Evolutionary conservation across 2,113 vertebrate genomes (phyloP).

Genomic region (Atrichornis clamosus): DNA sequence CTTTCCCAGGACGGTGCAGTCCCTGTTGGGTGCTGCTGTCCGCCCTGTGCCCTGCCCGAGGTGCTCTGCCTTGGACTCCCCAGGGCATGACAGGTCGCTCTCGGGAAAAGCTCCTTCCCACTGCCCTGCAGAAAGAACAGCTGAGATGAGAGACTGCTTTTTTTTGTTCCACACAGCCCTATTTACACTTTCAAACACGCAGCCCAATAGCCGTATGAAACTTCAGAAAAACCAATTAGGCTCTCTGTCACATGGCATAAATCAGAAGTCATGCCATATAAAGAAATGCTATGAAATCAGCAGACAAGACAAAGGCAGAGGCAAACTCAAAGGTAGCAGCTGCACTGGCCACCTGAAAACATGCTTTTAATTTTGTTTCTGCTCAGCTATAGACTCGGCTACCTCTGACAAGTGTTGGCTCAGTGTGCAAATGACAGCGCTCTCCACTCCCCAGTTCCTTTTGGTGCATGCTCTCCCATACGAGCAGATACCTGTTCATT

Average conservation of each 20-base stretch:
- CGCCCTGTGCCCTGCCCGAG: fast-evolving
- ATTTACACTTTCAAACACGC: neutral
- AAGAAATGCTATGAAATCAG: neutral
- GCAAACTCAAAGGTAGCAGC: neutral
- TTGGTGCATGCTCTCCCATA: neutral
- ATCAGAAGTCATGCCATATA: neutral
- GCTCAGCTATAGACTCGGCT: neutral
- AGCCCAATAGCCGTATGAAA: neutral
- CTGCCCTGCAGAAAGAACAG: neutral
- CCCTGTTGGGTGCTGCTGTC: neutral
- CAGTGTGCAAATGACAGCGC: neutral
- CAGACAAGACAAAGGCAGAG: neutral
- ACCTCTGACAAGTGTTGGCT: neutral
- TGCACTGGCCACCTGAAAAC: neutral
- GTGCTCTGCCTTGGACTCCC: neutral
- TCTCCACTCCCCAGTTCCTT: neutral
- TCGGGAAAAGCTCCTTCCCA: neutral
- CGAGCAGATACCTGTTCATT: neutral
- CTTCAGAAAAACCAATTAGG: neutral
- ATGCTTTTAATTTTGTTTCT: constrained; percentile 11
- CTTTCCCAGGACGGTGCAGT: neutral
- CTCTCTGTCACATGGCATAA: neutral
- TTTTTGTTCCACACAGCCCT: neutral
- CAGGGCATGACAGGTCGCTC: neutral
- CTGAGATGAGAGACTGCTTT: neutral